Percentiles rank a stretch among this genome's conserved stretches.
These are phyloP conservation scores for Luidia sarsii DNA, from an alignment of 53 echinoderm and acorn worm genomes.

Conservation along the genomic window DNA sequence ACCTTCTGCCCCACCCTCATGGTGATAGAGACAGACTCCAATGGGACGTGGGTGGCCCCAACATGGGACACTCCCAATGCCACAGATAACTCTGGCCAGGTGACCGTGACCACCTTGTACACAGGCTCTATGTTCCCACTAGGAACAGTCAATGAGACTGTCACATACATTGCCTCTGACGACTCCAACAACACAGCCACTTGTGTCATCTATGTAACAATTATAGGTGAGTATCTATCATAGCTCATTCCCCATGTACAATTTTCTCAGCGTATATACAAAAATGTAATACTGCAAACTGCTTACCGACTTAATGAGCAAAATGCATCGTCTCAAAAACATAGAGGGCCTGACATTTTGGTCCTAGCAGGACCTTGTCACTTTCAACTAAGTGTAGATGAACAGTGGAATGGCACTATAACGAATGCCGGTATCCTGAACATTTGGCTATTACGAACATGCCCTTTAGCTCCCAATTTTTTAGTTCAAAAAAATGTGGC, in stretches of 20 bases:
- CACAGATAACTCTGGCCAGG: neutral
- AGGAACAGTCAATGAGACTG: neutral
- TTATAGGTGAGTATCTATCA: neutral
- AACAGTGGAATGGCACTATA: too few relatives aligned
- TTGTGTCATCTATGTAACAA: neutral
- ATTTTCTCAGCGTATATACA: neutral
- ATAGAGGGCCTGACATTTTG: too few relatives aligned
- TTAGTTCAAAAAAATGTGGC: too few relatives aligned
- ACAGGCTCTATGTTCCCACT: neutral
- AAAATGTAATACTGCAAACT: neutral
- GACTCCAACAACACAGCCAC: neutral
- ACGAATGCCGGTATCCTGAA: too few relatives aligned
- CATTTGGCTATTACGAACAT: too few relatives aligned
- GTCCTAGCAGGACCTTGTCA: too few relatives aligned
- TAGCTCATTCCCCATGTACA: too few relatives aligned
- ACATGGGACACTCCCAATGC: slow-evolving; percentile 6
- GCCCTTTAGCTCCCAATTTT: too few relatives aligned
- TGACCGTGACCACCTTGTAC: neutral
- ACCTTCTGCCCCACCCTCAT: slow-evolving; percentile 35
- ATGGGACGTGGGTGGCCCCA: neutral
- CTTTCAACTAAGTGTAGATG: too few relatives aligned
- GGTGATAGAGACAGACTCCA: slow-evolving; percentile 7
- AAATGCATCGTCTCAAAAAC: too few relatives aligned
- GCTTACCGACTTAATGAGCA: too few relatives aligned
- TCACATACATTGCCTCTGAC: neutral